Conservation (phyloP, 1,140 invertebrate genomes). For the Tyrophagus putrescentiae region DNA sequence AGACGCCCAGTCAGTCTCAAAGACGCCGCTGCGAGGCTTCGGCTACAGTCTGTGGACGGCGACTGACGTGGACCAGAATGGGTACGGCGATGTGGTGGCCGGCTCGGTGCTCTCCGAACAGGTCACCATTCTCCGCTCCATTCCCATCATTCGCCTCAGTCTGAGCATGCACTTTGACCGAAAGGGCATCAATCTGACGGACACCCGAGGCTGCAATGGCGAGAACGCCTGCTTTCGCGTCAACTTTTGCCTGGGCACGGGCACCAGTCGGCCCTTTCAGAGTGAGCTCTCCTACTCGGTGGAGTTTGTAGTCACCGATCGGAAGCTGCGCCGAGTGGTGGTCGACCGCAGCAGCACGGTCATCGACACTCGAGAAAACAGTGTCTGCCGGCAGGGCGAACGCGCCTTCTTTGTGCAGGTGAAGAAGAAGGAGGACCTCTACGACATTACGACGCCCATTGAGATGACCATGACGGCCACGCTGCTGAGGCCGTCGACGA, state of each 20-base stretch:
- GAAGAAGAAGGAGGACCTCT: conserved; percentile 14
- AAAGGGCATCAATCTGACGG: conserved; percentile 12
- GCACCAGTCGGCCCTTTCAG: neutral
- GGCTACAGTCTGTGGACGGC: conserved; percentile 17
- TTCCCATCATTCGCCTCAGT: conserved; percentile 10
- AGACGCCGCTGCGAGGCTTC: conserved; percentile 1
- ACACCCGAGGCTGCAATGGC: neutral
- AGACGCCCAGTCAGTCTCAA: neutral
- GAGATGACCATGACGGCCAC: neutral
- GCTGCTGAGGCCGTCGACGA: neutral
- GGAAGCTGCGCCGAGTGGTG: conserved; percentile 10
- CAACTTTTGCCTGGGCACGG: conserved; percentile 11
- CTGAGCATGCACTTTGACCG: neutral
- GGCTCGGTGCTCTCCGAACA: conserved; percentile 2
- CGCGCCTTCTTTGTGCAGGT: neutral
- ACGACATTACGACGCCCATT: conserved; percentile 20
- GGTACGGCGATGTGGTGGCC: neutral
- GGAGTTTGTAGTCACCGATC: neutral
- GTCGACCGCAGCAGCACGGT: conserved; percentile 9
- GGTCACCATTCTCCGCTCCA: conserved; percentile 1
- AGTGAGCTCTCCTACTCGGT: conserved; percentile 4
- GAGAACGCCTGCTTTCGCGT: conserved; percentile 15
- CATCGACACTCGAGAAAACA: neutral
- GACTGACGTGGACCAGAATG: conserved; percentile 6
- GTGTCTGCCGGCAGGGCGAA: neutral